phyloP scores from a whole-genome alignment of 2,888 invertebrate species.

The Uropetala carovei region DNA sequence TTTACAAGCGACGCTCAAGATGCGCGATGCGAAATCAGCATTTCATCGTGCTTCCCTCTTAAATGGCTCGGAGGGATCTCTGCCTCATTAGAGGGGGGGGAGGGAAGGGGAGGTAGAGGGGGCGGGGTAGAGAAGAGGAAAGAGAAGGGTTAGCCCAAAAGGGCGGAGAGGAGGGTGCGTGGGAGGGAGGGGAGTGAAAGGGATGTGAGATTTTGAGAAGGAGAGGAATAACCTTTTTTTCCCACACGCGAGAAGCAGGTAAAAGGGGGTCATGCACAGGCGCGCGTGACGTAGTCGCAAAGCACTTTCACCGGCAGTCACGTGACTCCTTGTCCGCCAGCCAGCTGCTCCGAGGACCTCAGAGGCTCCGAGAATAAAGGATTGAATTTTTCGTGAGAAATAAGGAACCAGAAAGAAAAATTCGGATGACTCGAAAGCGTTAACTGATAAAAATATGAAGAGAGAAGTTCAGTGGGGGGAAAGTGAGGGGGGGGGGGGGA shows the following conservation, averaged over 20 bases:
- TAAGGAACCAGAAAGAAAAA: conserved; percentile 6
- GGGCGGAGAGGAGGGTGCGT: conserved; percentile 7
- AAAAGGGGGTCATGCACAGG: conserved; percentile 63
- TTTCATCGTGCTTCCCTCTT: background rate
- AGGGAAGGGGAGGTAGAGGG: background rate
- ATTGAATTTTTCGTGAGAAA: background rate
- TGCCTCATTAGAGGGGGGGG: no score
- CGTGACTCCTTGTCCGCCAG: conserved; percentile 32
- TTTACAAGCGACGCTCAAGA: background rate
- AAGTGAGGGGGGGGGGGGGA: background rate
- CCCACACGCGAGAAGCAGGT: conserved; percentile 62
- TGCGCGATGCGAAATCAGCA: background rate
- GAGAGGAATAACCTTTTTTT: conserved; percentile 55
- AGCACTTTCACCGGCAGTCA: conserved; percentile 60
- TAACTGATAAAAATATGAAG: background rate
- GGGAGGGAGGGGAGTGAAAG: background rate
- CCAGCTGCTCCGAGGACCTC: background rate
- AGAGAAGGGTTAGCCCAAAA: background rate
- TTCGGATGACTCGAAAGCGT: background rate
- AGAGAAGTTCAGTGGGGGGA: background rate
- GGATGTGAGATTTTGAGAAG: conserved; percentile 1
- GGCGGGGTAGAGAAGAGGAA: background rate
- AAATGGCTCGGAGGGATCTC: background rate
- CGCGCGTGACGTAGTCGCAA: conserved; percentile 62
- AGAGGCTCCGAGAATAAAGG: background rate